phyloP scores from a whole-genome alignment of 2,113 vertebrate species.

The Micromys minutus region DNA sequence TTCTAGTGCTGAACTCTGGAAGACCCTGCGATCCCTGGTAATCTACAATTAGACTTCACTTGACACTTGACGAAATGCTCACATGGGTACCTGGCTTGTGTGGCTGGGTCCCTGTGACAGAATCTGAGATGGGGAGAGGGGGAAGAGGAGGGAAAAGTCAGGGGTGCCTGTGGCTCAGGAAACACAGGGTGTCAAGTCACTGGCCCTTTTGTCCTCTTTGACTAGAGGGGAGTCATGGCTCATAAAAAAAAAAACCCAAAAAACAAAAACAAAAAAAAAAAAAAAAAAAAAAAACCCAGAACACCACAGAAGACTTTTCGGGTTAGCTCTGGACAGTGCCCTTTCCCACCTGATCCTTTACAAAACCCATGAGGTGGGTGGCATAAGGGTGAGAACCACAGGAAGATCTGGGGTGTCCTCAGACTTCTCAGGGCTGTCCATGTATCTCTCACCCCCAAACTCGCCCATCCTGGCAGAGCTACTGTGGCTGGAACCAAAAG shows the following conservation, averaged over 20 bases:
- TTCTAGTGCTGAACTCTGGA: neutral
- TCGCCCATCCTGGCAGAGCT: constrained; percentile 32
- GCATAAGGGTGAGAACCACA: neutral
- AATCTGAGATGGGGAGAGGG: neutral
- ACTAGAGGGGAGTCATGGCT: neutral
- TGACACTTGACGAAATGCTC: neutral
- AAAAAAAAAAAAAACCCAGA: neutral
- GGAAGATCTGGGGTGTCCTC: neutral
- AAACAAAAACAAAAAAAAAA: too few species aligned
- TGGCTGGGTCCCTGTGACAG: neutral
- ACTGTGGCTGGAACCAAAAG: constrained; percentile 60
- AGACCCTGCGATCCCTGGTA: neutral
- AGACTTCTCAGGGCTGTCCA: neutral
- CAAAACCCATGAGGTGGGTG: constrained; percentile 9
- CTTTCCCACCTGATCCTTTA: neutral
- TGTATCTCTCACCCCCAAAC: neutral
- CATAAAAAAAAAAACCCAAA: neutral
- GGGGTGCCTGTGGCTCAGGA: neutral
- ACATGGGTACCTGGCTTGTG: neutral
- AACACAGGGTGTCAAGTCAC: too few species aligned
- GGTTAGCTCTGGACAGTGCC: neutral
- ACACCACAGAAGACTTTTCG: neutral
- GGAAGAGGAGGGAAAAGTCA: neutral
- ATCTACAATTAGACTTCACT: neutral
- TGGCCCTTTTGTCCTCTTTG: neutral